phyloP scores from a whole-genome alignment of 1,140 invertebrate genomes.

The Andrena cerasifolii region DNA sequence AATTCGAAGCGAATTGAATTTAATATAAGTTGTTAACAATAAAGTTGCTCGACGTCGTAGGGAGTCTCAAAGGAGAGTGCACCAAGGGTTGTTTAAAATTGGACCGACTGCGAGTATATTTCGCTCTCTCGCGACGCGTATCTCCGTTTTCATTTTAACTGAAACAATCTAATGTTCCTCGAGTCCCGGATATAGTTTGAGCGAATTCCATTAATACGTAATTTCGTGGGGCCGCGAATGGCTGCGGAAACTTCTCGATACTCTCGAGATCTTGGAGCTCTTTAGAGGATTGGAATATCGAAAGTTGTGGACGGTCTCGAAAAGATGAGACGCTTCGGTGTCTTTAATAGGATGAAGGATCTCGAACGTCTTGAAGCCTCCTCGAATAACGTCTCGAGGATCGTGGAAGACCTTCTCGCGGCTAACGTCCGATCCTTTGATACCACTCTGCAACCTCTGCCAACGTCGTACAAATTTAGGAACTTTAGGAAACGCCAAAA shows the following conservation, averaged over 20 bases:
- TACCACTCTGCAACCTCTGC: not conserved
- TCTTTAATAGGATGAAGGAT: conserved; percentile 30
- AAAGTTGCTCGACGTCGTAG: not conserved
- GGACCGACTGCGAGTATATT: not conserved
- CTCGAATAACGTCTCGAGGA: not conserved
- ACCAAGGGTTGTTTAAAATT: not conserved
- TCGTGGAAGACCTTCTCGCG: not conserved
- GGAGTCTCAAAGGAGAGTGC: not conserved
- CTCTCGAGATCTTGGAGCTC: not conserved
- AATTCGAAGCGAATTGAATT: not conserved
- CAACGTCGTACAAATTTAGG: not conserved
- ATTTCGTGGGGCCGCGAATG: not conserved
- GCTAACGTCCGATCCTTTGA: not conserved
- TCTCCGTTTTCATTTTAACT: not conserved
- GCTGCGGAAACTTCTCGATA: not conserved
- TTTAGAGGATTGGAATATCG: conserved; percentile 28
- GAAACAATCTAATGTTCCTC: not conserved
- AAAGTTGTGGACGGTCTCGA: not conserved
- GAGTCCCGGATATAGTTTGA: not conserved
- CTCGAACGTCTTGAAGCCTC: not conserved
- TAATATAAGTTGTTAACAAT: not conserved
- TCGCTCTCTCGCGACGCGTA: not conserved
- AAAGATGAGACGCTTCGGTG: conserved; percentile 4
- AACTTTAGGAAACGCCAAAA: too few relatives aligned
- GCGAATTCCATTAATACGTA: conserved; percentile 13